These are phyloP conservation scores for Drosophila ustulata DNA, from an alignment of 2,888 invertebrate species.

Conservation along the genomic window DNA sequence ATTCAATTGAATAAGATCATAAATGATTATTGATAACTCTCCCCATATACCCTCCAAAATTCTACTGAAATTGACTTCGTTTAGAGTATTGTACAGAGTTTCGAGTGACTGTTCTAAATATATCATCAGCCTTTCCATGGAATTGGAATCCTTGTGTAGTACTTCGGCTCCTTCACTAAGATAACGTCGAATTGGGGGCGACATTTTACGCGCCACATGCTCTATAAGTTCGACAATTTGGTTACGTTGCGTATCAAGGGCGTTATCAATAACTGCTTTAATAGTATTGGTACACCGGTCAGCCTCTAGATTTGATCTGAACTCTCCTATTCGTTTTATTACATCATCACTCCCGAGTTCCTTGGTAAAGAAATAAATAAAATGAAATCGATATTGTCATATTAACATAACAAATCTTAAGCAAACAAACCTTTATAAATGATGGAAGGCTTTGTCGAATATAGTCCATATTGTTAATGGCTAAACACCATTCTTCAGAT, in stretches of 20 bases:
- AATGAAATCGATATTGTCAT: neutral
- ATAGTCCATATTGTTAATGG: constrained; percentile 98
- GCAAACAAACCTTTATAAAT: constrained; percentile 87
- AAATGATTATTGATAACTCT: constrained; percentile 91
- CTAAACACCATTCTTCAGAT: constrained; percentile 95
- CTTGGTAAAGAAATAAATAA: constrained; percentile 38
- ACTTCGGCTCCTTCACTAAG: constrained; percentile 93
- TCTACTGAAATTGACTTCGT: constrained; percentile 95
- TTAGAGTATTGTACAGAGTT: constrained; percentile 93
- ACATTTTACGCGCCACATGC: constrained; percentile 93
- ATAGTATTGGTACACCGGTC: constrained; percentile 93
- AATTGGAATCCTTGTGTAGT: constrained; percentile 91
- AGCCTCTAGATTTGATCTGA: constrained; percentile 90
- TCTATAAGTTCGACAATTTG: constrained; percentile 95
- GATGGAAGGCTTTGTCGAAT: constrained; percentile 94
- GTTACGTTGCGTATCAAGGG: constrained; percentile 94
- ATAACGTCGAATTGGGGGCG: constrained; percentile 91
- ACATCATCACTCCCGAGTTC: constrained; percentile 93
- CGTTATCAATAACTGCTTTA: constrained; percentile 93
- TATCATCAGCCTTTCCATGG: constrained; percentile 94
- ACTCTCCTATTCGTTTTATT: constrained; percentile 90
- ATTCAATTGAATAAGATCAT: constrained; percentile 91
- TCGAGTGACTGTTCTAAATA: constrained; percentile 96
- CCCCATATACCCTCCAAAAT: constrained; percentile 95
- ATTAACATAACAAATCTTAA: neutral